Evolutionary conservation across 1,140 invertebrate species (phyloP).

Genomic region (Drosophila chauvacae): DNA sequence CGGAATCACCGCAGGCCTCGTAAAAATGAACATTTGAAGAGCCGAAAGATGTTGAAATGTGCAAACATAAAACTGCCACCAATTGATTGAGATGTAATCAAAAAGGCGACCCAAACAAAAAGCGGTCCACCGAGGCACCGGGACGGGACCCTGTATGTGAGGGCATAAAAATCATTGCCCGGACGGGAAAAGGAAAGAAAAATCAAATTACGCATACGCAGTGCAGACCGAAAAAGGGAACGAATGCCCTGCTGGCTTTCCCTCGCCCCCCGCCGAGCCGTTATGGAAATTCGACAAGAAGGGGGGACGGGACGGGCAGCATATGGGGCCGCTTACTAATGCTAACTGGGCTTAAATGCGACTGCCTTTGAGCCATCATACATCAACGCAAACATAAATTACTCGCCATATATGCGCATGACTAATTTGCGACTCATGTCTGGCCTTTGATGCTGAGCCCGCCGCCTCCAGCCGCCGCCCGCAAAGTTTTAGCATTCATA

Average conservation of each 20-base stretch:
- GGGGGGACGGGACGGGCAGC: conserved; percentile 12
- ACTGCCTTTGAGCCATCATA: conserved; percentile 55
- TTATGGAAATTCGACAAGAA: conserved; percentile 44
- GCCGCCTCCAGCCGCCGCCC: conserved; percentile 4
- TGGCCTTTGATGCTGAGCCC: conserved; percentile 60
- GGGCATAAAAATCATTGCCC: conserved; percentile 66
- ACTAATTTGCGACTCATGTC: conserved; percentile 72
- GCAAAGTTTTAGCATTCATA: conserved; percentile 75
- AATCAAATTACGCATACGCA: conserved; percentile 76
- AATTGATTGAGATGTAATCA: conserved; percentile 83
- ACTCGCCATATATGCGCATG: conserved; percentile 75
- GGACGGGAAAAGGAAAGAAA: conserved; percentile 47
- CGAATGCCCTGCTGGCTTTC: conserved; percentile 25
- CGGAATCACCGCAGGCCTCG: conserved; percentile 68
- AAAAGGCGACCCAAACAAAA: conserved; percentile 56
- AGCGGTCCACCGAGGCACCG: conserved; percentile 21
- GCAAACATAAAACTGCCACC: conserved; percentile 80
- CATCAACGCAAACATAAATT: conserved; percentile 73
- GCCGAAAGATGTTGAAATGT: conserved; percentile 78
- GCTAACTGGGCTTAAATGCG: conserved; percentile 74
- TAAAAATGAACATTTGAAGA: conserved; percentile 74
- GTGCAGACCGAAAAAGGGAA: conserved; percentile 30
- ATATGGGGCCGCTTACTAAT: conserved; percentile 64
- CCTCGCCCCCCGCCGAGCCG: not conserved
- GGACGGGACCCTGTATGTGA: conserved; percentile 39